Conservation (phyloP, 2,797 vertebrate genomes). For the Echiichthys vipera region DNA sequence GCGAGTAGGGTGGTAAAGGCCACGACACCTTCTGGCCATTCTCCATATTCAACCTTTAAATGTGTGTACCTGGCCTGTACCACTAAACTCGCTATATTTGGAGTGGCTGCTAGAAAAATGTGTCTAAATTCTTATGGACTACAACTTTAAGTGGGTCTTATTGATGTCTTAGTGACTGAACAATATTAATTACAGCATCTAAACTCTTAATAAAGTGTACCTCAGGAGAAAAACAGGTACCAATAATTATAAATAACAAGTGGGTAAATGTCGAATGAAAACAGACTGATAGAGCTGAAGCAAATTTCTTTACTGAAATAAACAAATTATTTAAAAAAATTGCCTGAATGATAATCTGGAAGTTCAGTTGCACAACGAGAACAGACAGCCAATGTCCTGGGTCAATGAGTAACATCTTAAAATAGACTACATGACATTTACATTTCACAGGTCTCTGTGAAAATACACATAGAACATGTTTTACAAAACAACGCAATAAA, state of each 20-base stretch:
- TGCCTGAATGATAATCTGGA: constrained; percentile 53
- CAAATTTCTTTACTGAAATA: constrained; percentile 75
- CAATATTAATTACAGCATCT: no score
- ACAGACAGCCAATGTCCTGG: constrained; percentile 36
- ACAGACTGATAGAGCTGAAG: constrained; percentile 27
- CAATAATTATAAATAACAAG: background rate
- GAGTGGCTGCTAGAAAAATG: no score
- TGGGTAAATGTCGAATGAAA: background rate
- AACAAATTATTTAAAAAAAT: constrained; percentile 67
- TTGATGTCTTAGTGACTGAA: no score
- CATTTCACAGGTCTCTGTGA: constrained; percentile 64
- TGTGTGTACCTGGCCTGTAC: no score
- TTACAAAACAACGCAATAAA: constrained; percentile 75
- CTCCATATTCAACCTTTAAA: no score
- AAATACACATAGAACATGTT: constrained; percentile 71
- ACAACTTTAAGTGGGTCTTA: no score
- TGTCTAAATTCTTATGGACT: no score
- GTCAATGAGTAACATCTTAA: constrained; percentile 57
- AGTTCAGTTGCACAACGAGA: constrained; percentile 37
- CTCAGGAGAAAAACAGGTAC: background rate
- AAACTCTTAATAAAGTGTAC: no score
- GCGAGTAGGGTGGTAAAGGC: no score
- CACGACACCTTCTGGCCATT: no score
- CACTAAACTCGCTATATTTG: no score
- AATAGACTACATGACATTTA: constrained; percentile 76